Evolutionary conservation across 2,888 invertebrate species (phyloP).

Genomic region (Lasioglossum zephyrum): DNA sequence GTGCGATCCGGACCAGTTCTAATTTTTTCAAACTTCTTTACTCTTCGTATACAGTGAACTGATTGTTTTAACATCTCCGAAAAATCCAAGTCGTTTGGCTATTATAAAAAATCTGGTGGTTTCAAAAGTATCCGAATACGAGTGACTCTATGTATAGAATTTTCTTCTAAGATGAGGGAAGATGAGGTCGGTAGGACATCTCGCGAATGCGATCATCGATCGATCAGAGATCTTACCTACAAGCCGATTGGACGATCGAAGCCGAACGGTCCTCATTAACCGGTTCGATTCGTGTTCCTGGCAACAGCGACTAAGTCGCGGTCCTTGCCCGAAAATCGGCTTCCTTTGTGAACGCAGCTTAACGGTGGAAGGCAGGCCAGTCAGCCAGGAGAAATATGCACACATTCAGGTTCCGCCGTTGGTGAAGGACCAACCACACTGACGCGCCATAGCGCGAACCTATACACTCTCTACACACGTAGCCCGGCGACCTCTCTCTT

Average conservation of each 20-base stretch:
- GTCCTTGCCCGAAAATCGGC: constrained; percentile 61
- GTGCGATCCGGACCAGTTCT: neutral
- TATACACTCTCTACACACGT: constrained; percentile 39
- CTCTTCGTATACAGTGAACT: neutral
- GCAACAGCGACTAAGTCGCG: constrained; percentile 53
- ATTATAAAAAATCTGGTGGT: neutral
- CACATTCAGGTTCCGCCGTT: constrained; percentile 73
- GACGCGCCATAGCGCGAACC: constrained; percentile 59
- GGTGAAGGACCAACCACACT: constrained; percentile 66
- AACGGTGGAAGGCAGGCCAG: constrained; percentile 66
- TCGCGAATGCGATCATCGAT: neutral
- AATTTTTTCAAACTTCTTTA: neutral
- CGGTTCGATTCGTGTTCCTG: constrained; percentile 55
- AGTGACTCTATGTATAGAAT: neutral
- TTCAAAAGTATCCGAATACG: neutral
- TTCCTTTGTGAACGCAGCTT: constrained; percentile 71
- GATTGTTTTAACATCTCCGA: neutral
- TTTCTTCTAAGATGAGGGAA: neutral
- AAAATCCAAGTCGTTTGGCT: neutral
- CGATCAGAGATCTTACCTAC: constrained; percentile 53
- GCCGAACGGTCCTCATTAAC: constrained; percentile 70
- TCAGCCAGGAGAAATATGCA: constrained; percentile 70
- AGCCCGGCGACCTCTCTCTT: constrained; percentile 9
- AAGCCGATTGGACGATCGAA: constrained; percentile 71
- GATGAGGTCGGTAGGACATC: neutral